Base-by-base conservation (phyloP, 2,888 invertebrate species). In the Oscheius sp. region DNA sequence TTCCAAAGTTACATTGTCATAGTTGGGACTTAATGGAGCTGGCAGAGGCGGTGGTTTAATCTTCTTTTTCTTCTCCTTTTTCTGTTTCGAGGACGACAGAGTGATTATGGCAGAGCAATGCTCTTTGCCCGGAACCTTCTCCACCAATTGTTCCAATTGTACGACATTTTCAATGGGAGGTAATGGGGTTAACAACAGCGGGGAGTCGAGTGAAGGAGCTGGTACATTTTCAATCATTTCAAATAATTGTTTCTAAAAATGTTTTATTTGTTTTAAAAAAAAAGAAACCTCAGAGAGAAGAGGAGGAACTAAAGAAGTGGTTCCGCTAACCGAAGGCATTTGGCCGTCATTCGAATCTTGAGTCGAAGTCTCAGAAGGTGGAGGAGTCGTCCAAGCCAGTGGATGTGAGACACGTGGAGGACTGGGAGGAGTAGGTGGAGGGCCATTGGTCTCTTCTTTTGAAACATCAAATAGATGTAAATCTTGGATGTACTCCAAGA, bases 401-500 rank as follows among this genome's bases (percentile, higher is more conserved):
- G 25, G 34, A 10, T 42, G 61, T 12, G 25, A n/a, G 4, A 61
- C 29, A 29, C 61, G 39, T 4, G 61, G 61, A 27, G 61, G 61
- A 45, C 61, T 61, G 2, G 61, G 61, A 61, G 61, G 61, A 10
- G 61, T 23, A 2, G 61, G 61, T 15, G 61, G 45, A 45, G 61
- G 42, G 2, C n/a, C 42, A n/a, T n/a, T n/a, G 17, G 61, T 15
- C 3, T 33, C 48, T 1, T 50, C 31, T 3, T n/a, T 20, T 10
- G 48, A 33, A 12, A 10, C 8, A 12, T 52, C 53, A 23, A 67
- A 70, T 3, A 70, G 45, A 31, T 67, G 25, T 12, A 52, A 50
- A 6, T 70, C 70, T 20, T 50, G 27, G 25, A 70, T 67, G 33
- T 70, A 70, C n/a, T 70, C 66, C 34, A 70, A 34, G 2, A 70